phyloP scores from a whole-genome alignment of 1,140 invertebrate species.

The Aphelinus atriplicis region DNA sequence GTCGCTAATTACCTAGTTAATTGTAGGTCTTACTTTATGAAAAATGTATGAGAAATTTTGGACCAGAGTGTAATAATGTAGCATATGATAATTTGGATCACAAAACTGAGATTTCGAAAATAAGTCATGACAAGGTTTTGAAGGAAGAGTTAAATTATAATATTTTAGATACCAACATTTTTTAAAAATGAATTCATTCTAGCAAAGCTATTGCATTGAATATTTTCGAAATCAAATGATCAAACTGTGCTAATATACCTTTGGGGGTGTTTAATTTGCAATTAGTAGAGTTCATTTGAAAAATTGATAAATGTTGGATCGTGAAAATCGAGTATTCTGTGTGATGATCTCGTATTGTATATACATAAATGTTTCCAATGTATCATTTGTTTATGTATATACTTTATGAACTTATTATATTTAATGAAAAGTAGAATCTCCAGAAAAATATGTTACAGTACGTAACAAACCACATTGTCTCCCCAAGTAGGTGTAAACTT shows the following conservation, averaged over 20 bases:
- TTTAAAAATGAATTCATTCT: conserved; percentile 33
- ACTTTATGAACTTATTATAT: conserved; percentile 18
- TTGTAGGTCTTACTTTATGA: conserved; percentile 12
- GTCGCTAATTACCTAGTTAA: conserved; percentile 22
- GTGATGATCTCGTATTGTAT: conserved; percentile 8
- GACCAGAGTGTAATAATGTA: conserved; percentile 10
- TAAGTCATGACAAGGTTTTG: conserved; percentile 29
- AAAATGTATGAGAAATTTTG: neutral
- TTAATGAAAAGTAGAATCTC: conserved; percentile 20
- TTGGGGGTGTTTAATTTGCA: conserved; percentile 20
- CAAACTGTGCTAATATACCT: conserved; percentile 9
- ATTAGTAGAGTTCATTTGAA: conserved; percentile 20
- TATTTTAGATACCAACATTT: conserved; percentile 39
- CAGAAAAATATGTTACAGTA: conserved; percentile 11
- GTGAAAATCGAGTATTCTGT: conserved; percentile 11
- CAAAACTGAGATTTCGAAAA: conserved; percentile 33
- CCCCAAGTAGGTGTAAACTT: conserved; percentile 13
- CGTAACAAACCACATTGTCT: conserved; percentile 18
- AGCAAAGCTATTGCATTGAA: conserved; percentile 10
- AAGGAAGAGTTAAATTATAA: conserved; percentile 35
- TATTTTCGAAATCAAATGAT: conserved; percentile 37
- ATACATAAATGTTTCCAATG: conserved; percentile 19
- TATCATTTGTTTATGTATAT: conserved; percentile 25
- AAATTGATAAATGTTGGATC: conserved; percentile 15
- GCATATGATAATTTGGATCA: conserved; percentile 6